These are phyloP conservation scores for Carposina sasakii DNA, from an alignment of 1,140 invertebrate genomes.

Conservation along the genomic window DNA sequence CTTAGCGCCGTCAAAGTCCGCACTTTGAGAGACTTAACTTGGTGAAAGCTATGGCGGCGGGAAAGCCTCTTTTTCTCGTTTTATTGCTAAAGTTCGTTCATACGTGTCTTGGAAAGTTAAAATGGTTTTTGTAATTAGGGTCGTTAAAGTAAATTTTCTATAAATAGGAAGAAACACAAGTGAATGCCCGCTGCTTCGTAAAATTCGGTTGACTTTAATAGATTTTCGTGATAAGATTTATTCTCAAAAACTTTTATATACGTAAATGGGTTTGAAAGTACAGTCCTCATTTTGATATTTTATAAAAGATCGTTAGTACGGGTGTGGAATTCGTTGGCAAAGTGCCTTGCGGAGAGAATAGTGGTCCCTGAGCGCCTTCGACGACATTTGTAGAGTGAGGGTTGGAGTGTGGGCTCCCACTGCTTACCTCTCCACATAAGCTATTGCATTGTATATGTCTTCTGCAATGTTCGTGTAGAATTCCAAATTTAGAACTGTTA, in stretches of 20 bases:
- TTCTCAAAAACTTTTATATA: constrained; percentile 4
- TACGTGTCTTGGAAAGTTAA: constrained; percentile 44
- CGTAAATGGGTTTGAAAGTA: constrained; percentile 12
- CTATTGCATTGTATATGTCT: constrained; percentile 26
- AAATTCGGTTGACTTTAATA: constrained; percentile 20
- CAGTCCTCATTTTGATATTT: constrained; percentile 7
- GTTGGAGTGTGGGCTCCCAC: constrained; percentile 11
- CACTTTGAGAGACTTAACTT: constrained; percentile 60
- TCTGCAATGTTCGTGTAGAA: constrained; percentile 19
- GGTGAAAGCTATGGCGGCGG: constrained; percentile 50
- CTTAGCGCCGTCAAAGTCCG: constrained; percentile 37
- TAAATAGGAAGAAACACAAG: too few relatives aligned
- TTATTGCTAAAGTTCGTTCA: constrained; percentile 63
- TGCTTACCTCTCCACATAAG: constrained; percentile 21
- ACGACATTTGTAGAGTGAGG: too few relatives aligned
- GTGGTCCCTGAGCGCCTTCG: constrained; percentile 26
- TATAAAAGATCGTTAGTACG: constrained; percentile 31
- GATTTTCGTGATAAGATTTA: constrained; percentile 10
- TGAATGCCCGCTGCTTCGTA: too few relatives aligned
- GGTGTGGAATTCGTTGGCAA: constrained; percentile 32
- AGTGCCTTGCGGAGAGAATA: constrained; percentile 31
- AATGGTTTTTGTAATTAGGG: constrained; percentile 30
- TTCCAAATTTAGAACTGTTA: constrained; percentile 29
- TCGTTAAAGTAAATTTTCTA: too few relatives aligned
- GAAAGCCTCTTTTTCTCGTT: constrained; percentile 53